Conservation (phyloP, 2,113 vertebrate species). For the Lycaon pictus region DNA sequence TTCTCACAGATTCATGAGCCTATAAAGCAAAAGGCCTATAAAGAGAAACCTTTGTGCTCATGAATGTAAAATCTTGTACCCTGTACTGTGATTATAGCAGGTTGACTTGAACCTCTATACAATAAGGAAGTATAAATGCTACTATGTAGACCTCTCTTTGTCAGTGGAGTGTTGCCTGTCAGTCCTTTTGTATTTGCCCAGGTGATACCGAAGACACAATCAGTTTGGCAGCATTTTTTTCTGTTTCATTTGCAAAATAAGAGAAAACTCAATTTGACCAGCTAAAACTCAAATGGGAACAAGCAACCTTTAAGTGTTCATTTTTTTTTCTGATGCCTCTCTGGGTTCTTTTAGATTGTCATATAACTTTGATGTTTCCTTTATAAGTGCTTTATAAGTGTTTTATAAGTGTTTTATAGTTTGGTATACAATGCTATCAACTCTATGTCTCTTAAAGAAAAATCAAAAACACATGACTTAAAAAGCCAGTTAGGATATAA, state of each 20-base stretch:
- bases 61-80: background rate
- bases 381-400: background rate
- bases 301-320: background rate
- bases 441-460: background rate
- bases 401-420: background rate
- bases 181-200: background rate
- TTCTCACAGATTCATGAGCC: constrained; percentile 64
- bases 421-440: background rate
- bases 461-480: background rate
- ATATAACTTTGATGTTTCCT: background rate
- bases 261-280: background rate
- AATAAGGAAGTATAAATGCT: background rate
- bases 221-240: background rate
- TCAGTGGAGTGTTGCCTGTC: background rate
- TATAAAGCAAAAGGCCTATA: constrained; percentile 42
- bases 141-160: background rate
- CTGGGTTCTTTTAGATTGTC: background rate
- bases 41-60: constrained; percentile 41
- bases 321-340: background rate
- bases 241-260: background rate
- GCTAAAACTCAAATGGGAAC: background rate
- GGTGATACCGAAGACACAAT: background rate
- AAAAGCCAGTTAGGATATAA: background rate
- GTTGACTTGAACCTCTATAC: background rate
- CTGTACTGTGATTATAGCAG: background rate